A percentile compares a stretch with the other conserved stretches of the same genome.
These are phyloP conservation scores for Anthoscopus minutus DNA, from an alignment of 2,113 vertebrate species.

Conservation along the genomic window DNA sequence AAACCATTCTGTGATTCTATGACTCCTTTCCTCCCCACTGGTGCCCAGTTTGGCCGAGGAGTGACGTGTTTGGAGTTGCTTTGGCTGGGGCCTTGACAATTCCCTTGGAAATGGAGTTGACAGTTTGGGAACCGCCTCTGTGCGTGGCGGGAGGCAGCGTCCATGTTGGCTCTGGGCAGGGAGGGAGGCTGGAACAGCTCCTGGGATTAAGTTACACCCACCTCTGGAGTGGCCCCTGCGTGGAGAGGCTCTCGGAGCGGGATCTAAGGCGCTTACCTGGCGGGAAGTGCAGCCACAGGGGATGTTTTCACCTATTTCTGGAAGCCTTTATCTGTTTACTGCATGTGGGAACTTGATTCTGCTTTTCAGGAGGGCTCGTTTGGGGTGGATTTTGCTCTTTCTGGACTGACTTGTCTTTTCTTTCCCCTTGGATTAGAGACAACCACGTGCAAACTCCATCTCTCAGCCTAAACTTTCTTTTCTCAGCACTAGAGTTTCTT, in stretches of 20 bases:
- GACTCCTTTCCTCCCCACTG: neutral
- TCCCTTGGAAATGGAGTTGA: neutral
- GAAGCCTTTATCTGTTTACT: neutral
- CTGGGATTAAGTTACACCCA: slow-evolving; percentile 13
- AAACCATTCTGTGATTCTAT: rapidly evolving
- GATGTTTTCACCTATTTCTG: neutral
- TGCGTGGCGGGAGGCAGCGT: neutral
- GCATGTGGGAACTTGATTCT: neutral
- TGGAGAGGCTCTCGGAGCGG: neutral
- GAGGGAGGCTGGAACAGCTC: neutral
- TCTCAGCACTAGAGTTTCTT: neutral
- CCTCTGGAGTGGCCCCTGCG: neutral
- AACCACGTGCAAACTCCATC: neutral
- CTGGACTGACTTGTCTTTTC: neutral
- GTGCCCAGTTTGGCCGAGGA: rapidly evolving
- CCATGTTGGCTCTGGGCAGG: neutral
- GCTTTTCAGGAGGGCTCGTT: neutral
- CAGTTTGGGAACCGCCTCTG: neutral
- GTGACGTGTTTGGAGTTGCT: rapidly evolving
- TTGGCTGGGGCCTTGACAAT: rapidly evolving
- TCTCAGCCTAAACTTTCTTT: neutral
- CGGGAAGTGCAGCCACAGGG: neutral
- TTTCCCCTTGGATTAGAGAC: neutral
- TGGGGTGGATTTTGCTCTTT: neutral
- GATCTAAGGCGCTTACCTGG: neutral